Evolutionary conservation across 2,888 invertebrate genomes (phyloP).

Genomic region (Julus scandinavius): DNA sequence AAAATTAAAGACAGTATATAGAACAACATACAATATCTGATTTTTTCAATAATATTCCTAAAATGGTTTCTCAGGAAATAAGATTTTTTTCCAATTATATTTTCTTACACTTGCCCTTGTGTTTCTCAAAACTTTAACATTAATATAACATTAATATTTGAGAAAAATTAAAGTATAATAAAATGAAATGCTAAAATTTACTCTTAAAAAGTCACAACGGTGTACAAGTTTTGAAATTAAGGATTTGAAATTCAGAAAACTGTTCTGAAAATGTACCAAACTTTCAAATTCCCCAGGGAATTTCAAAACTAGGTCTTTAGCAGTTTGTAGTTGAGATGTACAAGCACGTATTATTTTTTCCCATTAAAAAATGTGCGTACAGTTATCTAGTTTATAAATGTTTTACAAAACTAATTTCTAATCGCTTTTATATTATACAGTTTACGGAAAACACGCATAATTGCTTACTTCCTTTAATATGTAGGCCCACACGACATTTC

Average conservation of each 20-base stretch:
- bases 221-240: too few relatives aligned
- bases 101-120: too few relatives aligned
- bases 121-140: too few relatives aligned
- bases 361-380: background rate
- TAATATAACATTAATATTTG: too few relatives aligned
- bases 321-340: background rate
- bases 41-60: too few relatives aligned
- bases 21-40: too few relatives aligned
- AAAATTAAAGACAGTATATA: too few relatives aligned
- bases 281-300: background rate
- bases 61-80: too few relatives aligned
- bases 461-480: slow-evolving; percentile 17
- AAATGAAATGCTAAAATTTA: too few relatives aligned
- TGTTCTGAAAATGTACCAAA: background rate
- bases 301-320: background rate
- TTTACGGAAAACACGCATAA: slow-evolving; percentile 13
- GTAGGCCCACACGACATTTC: background rate
- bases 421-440: background rate
- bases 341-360: background rate
- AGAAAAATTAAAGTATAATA: too few relatives aligned
- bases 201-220: too few relatives aligned
- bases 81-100: too few relatives aligned
- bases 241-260: background rate
- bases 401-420: background rate
- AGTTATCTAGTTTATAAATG: background rate